Conservation (phyloP, 2,888 invertebrate genomes). For the Drosophila fungiperda region DNA sequence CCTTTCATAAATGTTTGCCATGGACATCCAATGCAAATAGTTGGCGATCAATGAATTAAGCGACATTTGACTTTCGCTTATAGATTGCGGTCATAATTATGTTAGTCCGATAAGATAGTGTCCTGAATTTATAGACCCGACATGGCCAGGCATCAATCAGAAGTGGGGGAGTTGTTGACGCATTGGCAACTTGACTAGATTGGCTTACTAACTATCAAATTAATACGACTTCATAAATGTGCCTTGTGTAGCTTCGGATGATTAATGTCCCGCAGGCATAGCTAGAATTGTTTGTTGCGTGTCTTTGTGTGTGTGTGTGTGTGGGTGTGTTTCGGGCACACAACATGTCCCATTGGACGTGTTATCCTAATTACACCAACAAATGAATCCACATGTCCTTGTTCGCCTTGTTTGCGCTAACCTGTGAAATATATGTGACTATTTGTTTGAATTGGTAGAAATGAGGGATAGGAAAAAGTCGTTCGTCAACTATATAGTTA, state of each 20-base stretch:
- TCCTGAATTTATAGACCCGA: slow-evolving; percentile 60
- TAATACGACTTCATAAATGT: slow-evolving; percentile 62
- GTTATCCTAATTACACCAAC: slow-evolving; percentile 49
- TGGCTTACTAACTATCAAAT: slow-evolving; percentile 67
- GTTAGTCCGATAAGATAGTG: slow-evolving; percentile 65
- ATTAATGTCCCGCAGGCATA: slow-evolving; percentile 50
- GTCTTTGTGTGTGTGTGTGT: not conserved
- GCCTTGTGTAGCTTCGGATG: slow-evolving; percentile 38
- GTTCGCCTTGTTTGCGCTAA: not conserved
- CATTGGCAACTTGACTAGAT: slow-evolving; percentile 46
- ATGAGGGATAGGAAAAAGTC: not conserved
- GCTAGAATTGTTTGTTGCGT: too few relatives aligned
- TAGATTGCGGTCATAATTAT: slow-evolving; percentile 44
- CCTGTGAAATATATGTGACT: slow-evolving; percentile 32
- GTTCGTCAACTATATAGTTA: not conserved
- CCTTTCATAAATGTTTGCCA: slow-evolving; percentile 14
- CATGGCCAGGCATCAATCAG: slow-evolving; percentile 42
- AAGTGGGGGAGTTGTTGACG: slow-evolving; percentile 35
- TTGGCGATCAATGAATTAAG: slow-evolving; percentile 60
- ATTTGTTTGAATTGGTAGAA: not conserved
- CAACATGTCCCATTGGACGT: slow-evolving; percentile 25
- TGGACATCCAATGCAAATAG: slow-evolving; percentile 46
- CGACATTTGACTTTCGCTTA: slow-evolving; percentile 40
- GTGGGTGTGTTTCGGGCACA: not conserved
- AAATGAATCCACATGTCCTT: slow-evolving; percentile 24